Base-by-base conservation (phyloP, 2,888 invertebrate species). In the Darwinula stevensoni region DNA sequence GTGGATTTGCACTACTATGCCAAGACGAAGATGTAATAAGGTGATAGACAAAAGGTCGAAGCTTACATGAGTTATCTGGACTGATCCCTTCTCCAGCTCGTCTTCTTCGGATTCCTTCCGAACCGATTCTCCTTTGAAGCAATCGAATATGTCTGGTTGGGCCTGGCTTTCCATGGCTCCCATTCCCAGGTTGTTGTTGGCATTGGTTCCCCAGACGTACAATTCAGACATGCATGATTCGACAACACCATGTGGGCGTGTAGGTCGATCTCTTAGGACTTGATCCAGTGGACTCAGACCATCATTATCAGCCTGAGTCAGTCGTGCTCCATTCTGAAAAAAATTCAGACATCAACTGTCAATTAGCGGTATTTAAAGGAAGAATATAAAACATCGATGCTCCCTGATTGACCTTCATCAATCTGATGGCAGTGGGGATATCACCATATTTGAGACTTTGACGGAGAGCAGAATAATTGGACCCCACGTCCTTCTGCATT, bases 191-290 rank as follows among this genome's bases (percentile, higher is more conserved):
- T 72, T 74, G 46, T 72, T 74, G 50, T 80, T 82, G 27, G 63
- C 61, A 50, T 84, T 82, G 26, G 63, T 65, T 6, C 82, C 82
- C 76, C 78, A 82, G 1, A 69, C 67, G 40, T 72, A 72, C 0
- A 67, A 62, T 44, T 76, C 71, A 39, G 57, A 58, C 0, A 59
- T 57, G 36, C 47, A 33, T 11, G 34, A 16, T 31, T 51, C 44
- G 1, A 36, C 36, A 22, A 39, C 37, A n/a, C n/a, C n/a, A n/a
- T n/a, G n/a, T n/a, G n/a, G n/a, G n/a, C n/a, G n/a, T n/a, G 54
- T 52, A 13, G 55, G 53, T 16, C 62, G 54, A 45, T 72, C 70
- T 34, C 63, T 56, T 54, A 64, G 59, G 1, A 64, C 59, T 40
- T 69, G 60, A 37, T 73, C 72, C 2, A 70, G 44, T 0, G 68